These are phyloP conservation scores for Actenoides lindsayi DNA, from an alignment of 2,113 vertebrate species.

Conservation along the genomic window DNA sequence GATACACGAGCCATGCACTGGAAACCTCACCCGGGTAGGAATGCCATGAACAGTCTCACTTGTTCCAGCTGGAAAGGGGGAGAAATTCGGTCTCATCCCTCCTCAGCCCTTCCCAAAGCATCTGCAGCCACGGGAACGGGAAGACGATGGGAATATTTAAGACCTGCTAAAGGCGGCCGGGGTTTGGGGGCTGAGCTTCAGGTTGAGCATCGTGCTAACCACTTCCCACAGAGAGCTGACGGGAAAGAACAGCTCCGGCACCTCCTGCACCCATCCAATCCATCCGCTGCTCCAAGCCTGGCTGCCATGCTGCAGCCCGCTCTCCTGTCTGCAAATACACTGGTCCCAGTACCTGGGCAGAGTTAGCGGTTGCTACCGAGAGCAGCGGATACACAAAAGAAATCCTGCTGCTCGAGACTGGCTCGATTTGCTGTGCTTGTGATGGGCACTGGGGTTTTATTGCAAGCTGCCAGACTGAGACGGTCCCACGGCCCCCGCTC, in stretches of 20 bases:
- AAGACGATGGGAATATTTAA: rapidly evolving
- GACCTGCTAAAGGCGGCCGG: background rate
- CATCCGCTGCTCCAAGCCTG: background rate
- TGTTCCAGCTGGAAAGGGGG: rapidly evolving
- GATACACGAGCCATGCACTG: rapidly evolving
- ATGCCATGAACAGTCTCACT: rapidly evolving
- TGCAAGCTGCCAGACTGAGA: background rate
- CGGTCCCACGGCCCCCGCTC: background rate
- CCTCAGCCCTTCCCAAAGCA: background rate
- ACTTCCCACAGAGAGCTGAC: background rate
- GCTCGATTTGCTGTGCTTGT: rapidly evolving
- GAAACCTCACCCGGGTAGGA: rapidly evolving
- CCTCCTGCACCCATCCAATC: background rate
- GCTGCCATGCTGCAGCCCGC: background rate
- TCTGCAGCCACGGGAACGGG: background rate
- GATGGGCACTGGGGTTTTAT: rapidly evolving
- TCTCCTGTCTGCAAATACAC: background rate
- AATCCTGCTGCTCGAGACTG: background rate
- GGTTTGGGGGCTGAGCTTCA: background rate
- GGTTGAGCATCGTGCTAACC: background rate
- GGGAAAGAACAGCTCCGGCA: background rate
- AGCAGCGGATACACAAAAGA: rapidly evolving
- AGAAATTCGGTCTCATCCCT: background rate
- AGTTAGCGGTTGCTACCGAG: rapidly evolving
- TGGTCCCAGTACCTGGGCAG: no score